A percentile compares a stretch with the other conserved stretches of the same genome.
Conservation (phyloP, 2,888 invertebrate species). For the Agrochola circellaris region DNA sequence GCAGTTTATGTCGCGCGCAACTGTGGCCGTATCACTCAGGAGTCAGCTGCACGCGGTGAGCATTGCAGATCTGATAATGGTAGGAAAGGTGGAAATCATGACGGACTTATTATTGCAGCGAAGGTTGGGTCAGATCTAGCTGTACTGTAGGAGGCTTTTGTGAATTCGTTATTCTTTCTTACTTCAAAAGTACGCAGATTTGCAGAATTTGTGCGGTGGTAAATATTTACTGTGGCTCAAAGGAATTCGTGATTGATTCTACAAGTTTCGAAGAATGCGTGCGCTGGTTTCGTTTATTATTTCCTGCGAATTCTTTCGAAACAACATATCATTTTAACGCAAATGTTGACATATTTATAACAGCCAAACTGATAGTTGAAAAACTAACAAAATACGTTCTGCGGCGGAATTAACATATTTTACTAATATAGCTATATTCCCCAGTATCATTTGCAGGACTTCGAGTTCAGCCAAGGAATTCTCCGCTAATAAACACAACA, state of each 20-base stretch:
- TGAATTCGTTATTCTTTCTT: background rate
- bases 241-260: constrained; percentile 8
- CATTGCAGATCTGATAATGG: constrained; percentile 33
- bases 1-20: constrained; percentile 49
- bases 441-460: background rate
- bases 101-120: background rate
- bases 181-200: constrained; percentile 2
- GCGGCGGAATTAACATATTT: too few species aligned
- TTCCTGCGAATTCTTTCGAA: constrained; percentile 4
- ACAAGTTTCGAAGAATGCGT: constrained; percentile 1
- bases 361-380: background rate
- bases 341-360: background rate
- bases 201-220: background rate
- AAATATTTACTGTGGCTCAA: constrained; percentile 3
- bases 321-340: background rate
- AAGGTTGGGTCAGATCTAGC: background rate
- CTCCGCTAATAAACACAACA: constrained; percentile 36
- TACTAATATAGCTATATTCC: background rate
- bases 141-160: background rate
- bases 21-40: constrained; percentile 45
- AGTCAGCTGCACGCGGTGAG: constrained; percentile 36
- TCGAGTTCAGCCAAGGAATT: constrained; percentile 14
- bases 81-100: background rate
- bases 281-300: constrained; percentile 4
- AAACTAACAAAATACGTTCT: background rate